A percentile compares a stretch with the other conserved stretches of the same genome.
Conservation (phyloP, 2,888 invertebrate species). For the Caradrina kadenii region DNA sequence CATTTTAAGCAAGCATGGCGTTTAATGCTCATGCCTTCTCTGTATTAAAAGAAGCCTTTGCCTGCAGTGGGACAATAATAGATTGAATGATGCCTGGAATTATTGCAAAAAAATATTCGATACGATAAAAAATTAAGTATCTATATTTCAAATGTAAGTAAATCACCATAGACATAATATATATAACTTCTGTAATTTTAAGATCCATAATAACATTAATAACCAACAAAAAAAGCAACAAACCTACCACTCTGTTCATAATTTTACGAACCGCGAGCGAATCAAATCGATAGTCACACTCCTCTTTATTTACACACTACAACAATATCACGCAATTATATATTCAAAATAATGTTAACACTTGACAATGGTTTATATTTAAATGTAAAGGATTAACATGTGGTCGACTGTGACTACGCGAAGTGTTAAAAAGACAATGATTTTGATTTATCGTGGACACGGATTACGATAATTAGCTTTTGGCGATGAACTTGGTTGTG, state of each 20-base stretch:
- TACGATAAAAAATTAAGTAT: not conserved
- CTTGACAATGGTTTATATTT: conserved; percentile 71
- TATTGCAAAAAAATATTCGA: too few relatives aligned
- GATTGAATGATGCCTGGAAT: too few relatives aligned
- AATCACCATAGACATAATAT: too few relatives aligned
- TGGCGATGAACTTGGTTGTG: conserved; percentile 21
- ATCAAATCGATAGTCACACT: conserved; percentile 71
- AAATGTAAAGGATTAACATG: conserved; percentile 74
- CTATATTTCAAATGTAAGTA: not conserved
- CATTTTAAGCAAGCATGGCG: too few relatives aligned
- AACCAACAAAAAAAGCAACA: not conserved
- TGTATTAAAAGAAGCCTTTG: too few relatives aligned
- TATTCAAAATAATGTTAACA: conserved; percentile 75
- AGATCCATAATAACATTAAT: not conserved
- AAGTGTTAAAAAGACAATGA: conserved; percentile 65
- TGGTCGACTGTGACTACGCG: conserved; percentile 66
- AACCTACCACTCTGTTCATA: conserved; percentile 4
- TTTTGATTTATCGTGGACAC: conserved; percentile 61
- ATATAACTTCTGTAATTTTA: not conserved
- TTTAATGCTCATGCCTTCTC: too few relatives aligned
- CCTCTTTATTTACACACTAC: conserved; percentile 71
- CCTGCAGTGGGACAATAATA: too few relatives aligned
- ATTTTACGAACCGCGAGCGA: conserved; percentile 30
- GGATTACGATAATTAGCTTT: conserved; percentile 45
- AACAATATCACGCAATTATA: conserved; percentile 85